Percentiles rank a stretch among this genome's conserved stretches.
Conservation (phyloP, 2,888 invertebrate species). For the Calliphora vomitoria region DNA sequence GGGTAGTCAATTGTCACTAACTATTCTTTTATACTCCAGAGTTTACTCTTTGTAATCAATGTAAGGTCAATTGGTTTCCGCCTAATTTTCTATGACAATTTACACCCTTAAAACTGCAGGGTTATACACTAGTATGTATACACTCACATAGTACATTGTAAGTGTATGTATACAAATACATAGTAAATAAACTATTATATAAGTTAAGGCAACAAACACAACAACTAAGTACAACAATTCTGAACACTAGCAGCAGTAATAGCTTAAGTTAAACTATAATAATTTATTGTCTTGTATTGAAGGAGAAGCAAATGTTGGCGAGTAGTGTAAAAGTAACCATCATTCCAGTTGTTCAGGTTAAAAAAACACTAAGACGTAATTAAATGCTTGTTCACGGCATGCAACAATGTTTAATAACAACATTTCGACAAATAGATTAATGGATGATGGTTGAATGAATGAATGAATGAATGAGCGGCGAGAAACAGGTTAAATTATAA, state of each 20-base stretch:
- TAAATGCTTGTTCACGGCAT: slow-evolving; percentile 53
- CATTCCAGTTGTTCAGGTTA: background rate
- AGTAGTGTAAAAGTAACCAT: background rate
- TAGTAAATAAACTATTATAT: slow-evolving; percentile 29
- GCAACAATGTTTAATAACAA: slow-evolving; percentile 46
- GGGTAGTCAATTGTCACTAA: too few species aligned
- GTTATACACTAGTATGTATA: background rate
- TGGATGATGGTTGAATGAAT: background rate
- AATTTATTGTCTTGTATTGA: background rate
- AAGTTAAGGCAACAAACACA: slow-evolving; percentile 29
- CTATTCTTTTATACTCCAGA: too few species aligned
- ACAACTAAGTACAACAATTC: background rate
- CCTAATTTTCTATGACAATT: too few species aligned
- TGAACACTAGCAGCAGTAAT: background rate
- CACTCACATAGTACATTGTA: background rate
- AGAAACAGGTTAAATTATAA: background rate
- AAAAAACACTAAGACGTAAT: slow-evolving; percentile 55
- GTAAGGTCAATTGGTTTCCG: too few species aligned
- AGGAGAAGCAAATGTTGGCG: background rate
- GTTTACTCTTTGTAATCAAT: too few species aligned
- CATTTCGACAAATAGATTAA: slow-evolving; percentile 30
- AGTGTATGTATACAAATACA: background rate
- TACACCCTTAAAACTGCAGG: too few species aligned
- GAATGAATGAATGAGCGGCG: background rate
- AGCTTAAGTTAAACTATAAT: background rate